Evolutionary conservation across 2,113 vertebrate genomes (phyloP).

Genomic region (Cathartes aura): DNA sequence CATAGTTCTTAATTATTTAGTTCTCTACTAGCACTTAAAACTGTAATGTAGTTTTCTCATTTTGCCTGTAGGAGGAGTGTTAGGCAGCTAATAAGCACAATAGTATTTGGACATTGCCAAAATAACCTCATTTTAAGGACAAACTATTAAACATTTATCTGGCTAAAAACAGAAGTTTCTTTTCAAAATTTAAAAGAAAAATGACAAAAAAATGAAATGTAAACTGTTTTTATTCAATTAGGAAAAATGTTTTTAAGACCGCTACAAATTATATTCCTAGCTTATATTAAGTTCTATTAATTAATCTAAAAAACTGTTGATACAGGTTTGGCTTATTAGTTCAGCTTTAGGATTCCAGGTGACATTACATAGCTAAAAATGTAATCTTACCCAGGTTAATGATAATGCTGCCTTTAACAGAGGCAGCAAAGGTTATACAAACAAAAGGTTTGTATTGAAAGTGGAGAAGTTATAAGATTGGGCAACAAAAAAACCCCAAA

Average conservation of each 20-base stretch:
- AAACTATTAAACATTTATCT: background rate
- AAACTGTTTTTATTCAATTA: background rate
- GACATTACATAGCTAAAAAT: background rate
- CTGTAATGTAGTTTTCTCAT: constrained; percentile 60
- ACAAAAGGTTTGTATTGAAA: background rate
- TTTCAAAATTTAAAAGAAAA: background rate
- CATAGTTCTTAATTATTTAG: background rate
- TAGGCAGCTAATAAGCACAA: constrained; percentile 61
- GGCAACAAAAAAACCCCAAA: background rate
- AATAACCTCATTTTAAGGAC: background rate
- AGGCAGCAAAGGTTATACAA: background rate
- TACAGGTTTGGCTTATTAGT: background rate
- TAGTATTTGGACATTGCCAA: background rate
- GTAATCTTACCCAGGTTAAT: background rate
- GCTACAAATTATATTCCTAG: background rate
- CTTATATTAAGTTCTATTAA: background rate
- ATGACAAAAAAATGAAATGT: background rate
- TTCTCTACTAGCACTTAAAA: background rate
- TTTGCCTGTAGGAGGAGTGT: constrained; percentile 79
- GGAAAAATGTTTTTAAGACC: background rate
- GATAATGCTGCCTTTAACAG: background rate
- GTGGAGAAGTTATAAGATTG: background rate
- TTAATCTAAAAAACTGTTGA: background rate
- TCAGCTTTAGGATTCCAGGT: background rate
- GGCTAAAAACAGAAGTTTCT: background rate